phyloP scores from a whole-genome alignment of 2,888 invertebrate genomes.

The Calliopum simillimum region DNA sequence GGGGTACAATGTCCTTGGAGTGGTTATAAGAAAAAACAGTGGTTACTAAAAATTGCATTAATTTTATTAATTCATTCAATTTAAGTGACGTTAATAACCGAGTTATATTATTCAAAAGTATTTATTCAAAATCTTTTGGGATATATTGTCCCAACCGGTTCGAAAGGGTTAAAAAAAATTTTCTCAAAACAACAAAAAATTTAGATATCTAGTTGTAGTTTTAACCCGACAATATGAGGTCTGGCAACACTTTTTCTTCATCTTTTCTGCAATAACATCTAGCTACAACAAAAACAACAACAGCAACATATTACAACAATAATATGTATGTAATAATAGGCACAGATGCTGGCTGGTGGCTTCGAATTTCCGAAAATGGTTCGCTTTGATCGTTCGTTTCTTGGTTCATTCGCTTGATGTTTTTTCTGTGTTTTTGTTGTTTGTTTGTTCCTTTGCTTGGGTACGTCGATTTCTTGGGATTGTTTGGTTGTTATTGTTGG shows the following conservation, averaged over 20 bases:
- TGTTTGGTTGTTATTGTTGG: constrained; percentile 3
- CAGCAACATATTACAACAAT: constrained; percentile 7
- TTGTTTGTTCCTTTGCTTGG: neutral
- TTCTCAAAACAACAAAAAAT: no score
- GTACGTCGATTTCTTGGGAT: neutral
- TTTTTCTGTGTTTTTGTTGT: neutral
- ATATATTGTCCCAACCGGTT: no score
- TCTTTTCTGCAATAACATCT: neutral
- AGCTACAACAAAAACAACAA: neutral
- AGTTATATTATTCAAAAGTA: no score
- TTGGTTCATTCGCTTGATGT: neutral
- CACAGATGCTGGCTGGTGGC: constrained; percentile 28
- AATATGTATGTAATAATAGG: neutral
- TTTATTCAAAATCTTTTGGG: no score
- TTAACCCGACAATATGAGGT: no score
- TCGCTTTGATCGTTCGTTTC: constrained; percentile 11
- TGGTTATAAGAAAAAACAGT: no score
- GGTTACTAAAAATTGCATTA: no score
- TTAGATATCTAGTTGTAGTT: no score
- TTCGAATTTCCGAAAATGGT: constrained; percentile 28
- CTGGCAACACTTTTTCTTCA: constrained; percentile 21
- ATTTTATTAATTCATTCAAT: no score
- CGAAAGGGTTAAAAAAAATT: no score
- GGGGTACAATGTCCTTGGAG: no score
- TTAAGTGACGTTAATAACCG: no score